Base-by-base conservation (phyloP, 2,888 invertebrate genomes). In the Amphimallon solstitiale region DNA sequence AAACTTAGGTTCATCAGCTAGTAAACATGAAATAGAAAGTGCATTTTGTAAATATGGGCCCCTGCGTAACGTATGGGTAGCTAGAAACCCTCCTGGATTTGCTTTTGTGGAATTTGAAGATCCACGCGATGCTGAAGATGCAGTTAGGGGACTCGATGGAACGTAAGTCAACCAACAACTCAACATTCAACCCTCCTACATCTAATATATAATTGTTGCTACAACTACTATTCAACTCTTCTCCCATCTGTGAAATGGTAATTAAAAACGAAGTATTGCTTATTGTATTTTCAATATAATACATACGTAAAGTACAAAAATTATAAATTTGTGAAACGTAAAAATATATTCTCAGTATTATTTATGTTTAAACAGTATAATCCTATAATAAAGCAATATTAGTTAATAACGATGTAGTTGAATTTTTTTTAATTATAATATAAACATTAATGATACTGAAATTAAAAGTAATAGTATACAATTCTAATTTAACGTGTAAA, bases 51-150 rank as follows among this genome's bases (percentile, higher is more conserved):
- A 94, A 82, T 96, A 93, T 81, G 96, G 96, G 6, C 92, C 92
- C 43, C 86, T 96, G 70, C 87, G 93, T 74, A 96, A 94, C 82
- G 95, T 96, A 51, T 96, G 96, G 96, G 95, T 97, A 59, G 96
- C 96, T 0, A 86, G 95, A 76, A 95, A 96, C 79, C 96, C 95
- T 40, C 95, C 95, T 4, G 96, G 94, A 14, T 94, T 95, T 83
- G 94, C 94, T 0, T 95, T 95, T 82, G 93, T 94, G 2, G 94
- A 95, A 82, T 95, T 89, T 81, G 94, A 95, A 84, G 95, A 96
- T 77, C 89, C 92, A 12, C 84, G 95, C 68, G 95, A 95, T 79
- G 94, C 95, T 10, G 93, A 94, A 81, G 94, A 95, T 81, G 89
- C 94, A 29, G 92, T 92, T 10, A 84, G 93, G 76, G 93, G 92